These are phyloP conservation scores for Anadara kagoshimensis DNA, from an alignment of 1,140 invertebrate genomes.

Conservation along the genomic window DNA sequence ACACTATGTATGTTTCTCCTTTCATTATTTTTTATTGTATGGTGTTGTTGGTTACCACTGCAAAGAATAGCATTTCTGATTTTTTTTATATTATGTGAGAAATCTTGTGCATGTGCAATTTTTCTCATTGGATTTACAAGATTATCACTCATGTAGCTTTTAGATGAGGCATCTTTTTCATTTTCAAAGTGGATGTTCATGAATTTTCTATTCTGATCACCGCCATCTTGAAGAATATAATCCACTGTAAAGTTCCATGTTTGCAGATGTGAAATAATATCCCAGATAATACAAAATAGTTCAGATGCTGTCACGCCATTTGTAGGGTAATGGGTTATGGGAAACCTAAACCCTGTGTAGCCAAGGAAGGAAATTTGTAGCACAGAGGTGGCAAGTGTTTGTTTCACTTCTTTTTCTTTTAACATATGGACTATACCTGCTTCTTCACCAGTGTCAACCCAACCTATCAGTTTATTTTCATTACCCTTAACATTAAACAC, in stretches of 20 bases:
- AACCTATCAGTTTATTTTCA: conserved; percentile 16
- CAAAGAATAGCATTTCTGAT: conserved; percentile 28
- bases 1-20: conserved; percentile 7
- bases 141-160: conserved; percentile 2
- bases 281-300: conserved; percentile 21
- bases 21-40: conserved; percentile 7
- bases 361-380: conserved; percentile 25
- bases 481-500: conserved; percentile 24
- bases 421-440: conserved; percentile 1
- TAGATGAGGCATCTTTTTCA: background rate
- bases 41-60: background rate
- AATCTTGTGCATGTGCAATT: conserved; percentile 24
- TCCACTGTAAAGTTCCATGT: conserved; percentile 19
- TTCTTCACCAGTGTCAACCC: conserved; percentile 27
- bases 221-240: conserved; percentile 26
- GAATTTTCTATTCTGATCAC: conserved; percentile 17
- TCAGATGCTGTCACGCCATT: conserved; percentile 15
- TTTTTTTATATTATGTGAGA: conserved; percentile 22
- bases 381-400: conserved; percentile 9
- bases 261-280: conserved; percentile 9
- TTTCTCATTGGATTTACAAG: conserved; percentile 1
- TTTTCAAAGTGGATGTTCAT: conserved; percentile 23
- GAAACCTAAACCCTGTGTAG: conserved; percentile 31
- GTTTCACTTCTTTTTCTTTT: conserved; percentile 12
- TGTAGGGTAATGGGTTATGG: conserved; percentile 29